Evolutionary conservation across 2,113 vertebrate genomes (phyloP), one percentile per base, ranked within the genome.

Genomic region (Chloroceryle aenea): DNA sequence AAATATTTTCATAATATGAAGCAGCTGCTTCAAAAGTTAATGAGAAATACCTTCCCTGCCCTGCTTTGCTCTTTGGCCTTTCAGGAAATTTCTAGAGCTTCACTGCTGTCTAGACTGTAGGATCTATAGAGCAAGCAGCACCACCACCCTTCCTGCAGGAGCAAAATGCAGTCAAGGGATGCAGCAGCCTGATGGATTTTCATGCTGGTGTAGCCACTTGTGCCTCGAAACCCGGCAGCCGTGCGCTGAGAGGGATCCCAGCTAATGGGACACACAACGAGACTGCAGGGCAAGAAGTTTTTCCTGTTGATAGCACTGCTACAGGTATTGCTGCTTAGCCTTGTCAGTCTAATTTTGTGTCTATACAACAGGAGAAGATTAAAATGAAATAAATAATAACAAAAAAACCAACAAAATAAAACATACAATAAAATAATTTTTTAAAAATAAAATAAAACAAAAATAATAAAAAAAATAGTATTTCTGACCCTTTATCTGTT

Each of bases 51-150:
- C 64, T 85, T 92, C 90, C 7, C 2, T 77, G 80, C 17, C 14
- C 29, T 63, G 30, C 72, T 90, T 64, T 81, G 67, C 68, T 81
- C 61, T 80, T 62, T 32, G 52, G 73, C 73, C 43, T 69, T 92
- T 89, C 72, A 79, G 82, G 78, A 87, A 87, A 76, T 71, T 59
- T 89, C 85, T 95, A 36, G 63, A 80, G 52, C 34, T 88, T 93
- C 58, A 6, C 17, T 53, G 76, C 69, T 92, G 85, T 92, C 92
- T 93, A 78, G 86, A 86, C 75, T 56, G 29, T 26, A n/a, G 71
- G 23, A 71, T 23, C 50, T 71, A 29, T 27, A 45, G 19, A 89
- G 30, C 56, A 87, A 75, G 56, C 43, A 86, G 62, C 38, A 61
- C 15, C 73, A 77, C 52, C 52, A n/a, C 52, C 72, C 68, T 67